Base-by-base conservation (phyloP, 2,888 invertebrate species). In the Cacoxenus indagator region DNA sequence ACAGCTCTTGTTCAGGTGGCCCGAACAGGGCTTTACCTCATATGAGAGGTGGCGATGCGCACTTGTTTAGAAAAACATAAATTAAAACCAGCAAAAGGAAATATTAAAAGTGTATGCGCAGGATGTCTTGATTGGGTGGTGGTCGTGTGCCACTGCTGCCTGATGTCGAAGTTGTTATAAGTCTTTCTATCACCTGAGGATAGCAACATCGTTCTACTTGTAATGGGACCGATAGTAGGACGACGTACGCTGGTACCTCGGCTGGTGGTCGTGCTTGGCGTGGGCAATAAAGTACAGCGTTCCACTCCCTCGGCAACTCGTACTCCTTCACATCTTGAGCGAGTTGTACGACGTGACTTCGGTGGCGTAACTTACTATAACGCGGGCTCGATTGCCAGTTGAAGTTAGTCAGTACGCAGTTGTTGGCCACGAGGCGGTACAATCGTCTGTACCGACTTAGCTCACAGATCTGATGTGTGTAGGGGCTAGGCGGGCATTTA, bases 391-490 rank as follows among this genome's bases (percentile, higher is more conserved):
- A 1, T 24, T 68, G 66, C 27, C 81, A 79, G 37, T 82, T 79
- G 46, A 69, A 70, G 66, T 79, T 77, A 17, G 59, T 67, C 66
- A 82, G 64, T 67, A 74, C 76, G 19, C 79, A 79, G 11, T 29
- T 70, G 61, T 73, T 78, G 67, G 76, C 71, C 64, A 82, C 0
- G 14, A 79, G 4, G 59, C 74, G 75, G 76, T 81, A 82, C 17
- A 31, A 9, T 22, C 29, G 65, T 4, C 27, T 48, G 27, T 75
- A 65, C 4, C 79, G 69, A 9, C 74, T 65, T 4, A 77, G 57
- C 22, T 78, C 73, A 48, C 83, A 80, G 45, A 80, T 73, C 59
- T 73, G 69, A 54, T 61, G 22, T 1, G 29, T n/a, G 4, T 37
- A 26, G 0, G 69, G 43, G 0, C 67, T 64, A 2, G 64, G 67